phyloP scores from a whole-genome alignment of 2,797 vertebrate species.

The Okamejei kenojei region DNA sequence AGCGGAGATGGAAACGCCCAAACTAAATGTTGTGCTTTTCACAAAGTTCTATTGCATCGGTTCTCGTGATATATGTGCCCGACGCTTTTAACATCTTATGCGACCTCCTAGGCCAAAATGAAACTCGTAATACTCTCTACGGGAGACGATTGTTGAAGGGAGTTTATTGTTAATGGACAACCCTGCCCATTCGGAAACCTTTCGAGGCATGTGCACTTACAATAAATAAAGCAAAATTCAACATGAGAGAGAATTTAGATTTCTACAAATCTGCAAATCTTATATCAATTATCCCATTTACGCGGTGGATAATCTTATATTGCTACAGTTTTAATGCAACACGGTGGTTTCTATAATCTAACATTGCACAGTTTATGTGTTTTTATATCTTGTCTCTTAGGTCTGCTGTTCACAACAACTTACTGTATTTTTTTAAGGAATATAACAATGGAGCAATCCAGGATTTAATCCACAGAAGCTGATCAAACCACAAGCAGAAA shows the following conservation, averaged over 20 bases:
- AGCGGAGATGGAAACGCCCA: neutral
- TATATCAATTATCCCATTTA: neutral
- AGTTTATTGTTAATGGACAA: neutral
- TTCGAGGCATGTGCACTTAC: neutral
- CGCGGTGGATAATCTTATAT: neutral
- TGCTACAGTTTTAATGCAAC: neutral
- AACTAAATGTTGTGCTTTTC: neutral
- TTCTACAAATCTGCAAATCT: no score
- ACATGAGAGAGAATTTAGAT: neutral
- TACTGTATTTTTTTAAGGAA: conserved; percentile 45
- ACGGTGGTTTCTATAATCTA: neutral
- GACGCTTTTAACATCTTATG: neutral
- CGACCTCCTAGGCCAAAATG: neutral
- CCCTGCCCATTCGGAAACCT: neutral
- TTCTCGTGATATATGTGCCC: neutral
- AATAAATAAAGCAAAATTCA: no score
- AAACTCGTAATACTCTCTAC: neutral
- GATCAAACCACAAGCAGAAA: conserved; percentile 88
- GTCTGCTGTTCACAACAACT: conserved; percentile 45
- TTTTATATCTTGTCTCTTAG: conserved; percentile 16
- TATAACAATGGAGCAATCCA: conserved; percentile 70
- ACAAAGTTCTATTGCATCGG: neutral
- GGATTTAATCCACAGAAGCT: conserved; percentile 84
- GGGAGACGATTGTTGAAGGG: neutral
- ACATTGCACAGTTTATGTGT: neutral